Conservation (phyloP, 2,113 vertebrate species). For the Psettodes erumei region DNA sequence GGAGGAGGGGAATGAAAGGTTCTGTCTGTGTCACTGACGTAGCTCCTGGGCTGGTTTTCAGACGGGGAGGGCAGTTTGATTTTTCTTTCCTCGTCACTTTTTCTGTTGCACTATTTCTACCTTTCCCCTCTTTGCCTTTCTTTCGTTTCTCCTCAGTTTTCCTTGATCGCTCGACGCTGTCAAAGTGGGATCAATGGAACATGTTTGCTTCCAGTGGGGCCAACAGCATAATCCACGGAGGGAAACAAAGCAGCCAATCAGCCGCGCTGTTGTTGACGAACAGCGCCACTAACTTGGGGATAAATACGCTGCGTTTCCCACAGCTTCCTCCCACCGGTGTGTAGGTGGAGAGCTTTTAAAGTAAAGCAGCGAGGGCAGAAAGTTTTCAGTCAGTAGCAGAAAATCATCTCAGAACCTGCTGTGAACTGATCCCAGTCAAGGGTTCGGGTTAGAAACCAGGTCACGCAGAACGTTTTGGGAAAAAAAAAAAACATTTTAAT, state of each 20-base stretch:
- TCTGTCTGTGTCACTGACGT: conserved; percentile 26
- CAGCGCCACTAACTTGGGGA: not conserved
- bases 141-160: not conserved
- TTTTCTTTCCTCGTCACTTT: conserved; percentile 15
- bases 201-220: conserved; percentile 1
- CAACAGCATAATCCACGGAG: not conserved
- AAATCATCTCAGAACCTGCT: not conserved
- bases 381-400: too few species aligned
- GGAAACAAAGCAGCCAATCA: not conserved
- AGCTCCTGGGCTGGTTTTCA: not conserved
- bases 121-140: conserved; percentile 51
- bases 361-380: too few species aligned
- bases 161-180: not conserved
- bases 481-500: too few species aligned
- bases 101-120: conserved; percentile 34
- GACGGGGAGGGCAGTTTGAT: conserved; percentile 24
- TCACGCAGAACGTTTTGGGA: too few species aligned
- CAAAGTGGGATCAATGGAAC: conserved; percentile 55
- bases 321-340: not conserved
- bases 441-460: too few species aligned
- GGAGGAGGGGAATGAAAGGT: not conserved
- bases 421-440: not conserved
- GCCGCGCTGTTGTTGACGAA: not conserved
- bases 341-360: not conserved
- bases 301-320: not conserved